Evolutionary conservation across 2,113 vertebrate genomes (phyloP).

Genomic region (Stictonetta naevosa): DNA sequence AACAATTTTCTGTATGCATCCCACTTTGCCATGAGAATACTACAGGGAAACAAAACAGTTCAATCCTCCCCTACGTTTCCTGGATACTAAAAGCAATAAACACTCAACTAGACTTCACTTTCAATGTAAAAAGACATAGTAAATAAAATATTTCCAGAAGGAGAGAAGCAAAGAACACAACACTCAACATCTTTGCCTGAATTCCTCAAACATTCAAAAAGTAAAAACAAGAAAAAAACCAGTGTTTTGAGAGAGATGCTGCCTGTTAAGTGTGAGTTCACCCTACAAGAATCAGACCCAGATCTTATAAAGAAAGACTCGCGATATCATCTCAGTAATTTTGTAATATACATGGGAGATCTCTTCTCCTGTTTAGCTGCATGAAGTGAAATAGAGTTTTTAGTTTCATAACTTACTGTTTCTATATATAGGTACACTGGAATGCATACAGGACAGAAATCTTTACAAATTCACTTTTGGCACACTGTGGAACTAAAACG

Average conservation of each 20-base stretch:
- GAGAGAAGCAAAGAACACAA: not conserved
- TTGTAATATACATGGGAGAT: not conserved
- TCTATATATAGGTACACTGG: not conserved
- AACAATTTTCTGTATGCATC: conserved; percentile 69
- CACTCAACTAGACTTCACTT: not conserved
- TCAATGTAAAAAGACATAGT: not conserved
- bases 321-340: not conserved
- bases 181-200: not conserved
- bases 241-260: not conserved
- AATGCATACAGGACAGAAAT: conserved; percentile 69
- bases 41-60: not conserved
- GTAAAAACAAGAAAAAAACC: not conserved
- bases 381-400: not conserved
- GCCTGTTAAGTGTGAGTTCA: not conserved
- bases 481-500: not conserved
- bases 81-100: conserved; percentile 8
- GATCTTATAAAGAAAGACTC: not conserved
- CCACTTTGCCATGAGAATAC: conserved; percentile 59
- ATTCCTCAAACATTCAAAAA: not conserved
- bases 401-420: not conserved
- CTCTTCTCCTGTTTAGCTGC: not conserved
- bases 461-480: not conserved
- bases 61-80: not conserved
- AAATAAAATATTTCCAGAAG: not conserved
- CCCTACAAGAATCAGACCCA: not conserved